Conservation (phyloP, 2,113 vertebrate genomes). For the Hemiprocne comata region DNA sequence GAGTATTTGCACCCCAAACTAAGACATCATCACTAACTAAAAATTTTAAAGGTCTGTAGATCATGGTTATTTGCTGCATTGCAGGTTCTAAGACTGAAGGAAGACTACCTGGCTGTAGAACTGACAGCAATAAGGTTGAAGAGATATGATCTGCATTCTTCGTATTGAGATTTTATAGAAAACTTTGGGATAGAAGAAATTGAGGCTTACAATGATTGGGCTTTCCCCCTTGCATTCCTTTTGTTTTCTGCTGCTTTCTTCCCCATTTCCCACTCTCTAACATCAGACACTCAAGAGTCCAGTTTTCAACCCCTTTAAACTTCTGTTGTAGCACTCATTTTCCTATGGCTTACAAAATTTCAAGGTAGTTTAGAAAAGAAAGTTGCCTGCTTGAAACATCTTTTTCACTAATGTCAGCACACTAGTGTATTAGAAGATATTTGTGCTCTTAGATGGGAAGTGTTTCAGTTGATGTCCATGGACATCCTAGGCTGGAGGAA, state of each 20-base stretch:
- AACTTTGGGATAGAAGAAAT: background rate
- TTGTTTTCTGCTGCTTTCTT: background rate
- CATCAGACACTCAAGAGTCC: accelerated
- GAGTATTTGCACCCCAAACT: background rate
- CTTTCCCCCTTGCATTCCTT: background rate
- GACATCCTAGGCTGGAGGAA: background rate
- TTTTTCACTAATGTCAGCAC: background rate
- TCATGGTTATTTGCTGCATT: background rate
- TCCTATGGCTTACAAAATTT: background rate
- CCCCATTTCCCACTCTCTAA: background rate
- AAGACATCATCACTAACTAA: background rate
- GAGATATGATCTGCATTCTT: background rate
- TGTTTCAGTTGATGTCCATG: background rate
- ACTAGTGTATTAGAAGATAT: background rate
- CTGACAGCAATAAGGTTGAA: background rate
- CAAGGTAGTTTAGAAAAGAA: background rate
- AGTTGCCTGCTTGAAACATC: background rate
- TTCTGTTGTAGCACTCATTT: background rate
- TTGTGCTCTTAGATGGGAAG: background rate
- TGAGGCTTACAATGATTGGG: background rate
- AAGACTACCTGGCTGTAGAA: background rate
- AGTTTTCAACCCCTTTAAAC: background rate
- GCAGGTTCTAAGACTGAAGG: background rate
- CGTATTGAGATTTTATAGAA: background rate
- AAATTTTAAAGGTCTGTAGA: background rate